Percentiles rank a stretch among this genome's conserved stretches.
Evolutionary conservation across 2,888 invertebrate genomes (phyloP).

Genomic region (Drosophila anomelani): DNA sequence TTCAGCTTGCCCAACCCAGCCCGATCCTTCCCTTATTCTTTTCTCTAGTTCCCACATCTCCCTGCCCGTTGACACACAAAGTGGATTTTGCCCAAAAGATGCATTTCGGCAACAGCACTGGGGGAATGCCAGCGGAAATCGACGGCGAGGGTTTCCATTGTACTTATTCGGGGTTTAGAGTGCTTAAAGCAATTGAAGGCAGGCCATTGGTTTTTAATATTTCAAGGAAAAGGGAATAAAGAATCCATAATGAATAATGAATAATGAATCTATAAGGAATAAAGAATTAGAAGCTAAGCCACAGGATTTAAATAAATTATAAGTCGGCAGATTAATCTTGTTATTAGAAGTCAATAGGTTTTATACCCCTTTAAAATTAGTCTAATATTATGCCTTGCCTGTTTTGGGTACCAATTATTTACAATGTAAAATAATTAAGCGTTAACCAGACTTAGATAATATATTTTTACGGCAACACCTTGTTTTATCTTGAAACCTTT

Average conservation of each 20-base stretch:
- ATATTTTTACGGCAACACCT: not conserved
- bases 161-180: conserved; percentile 23
- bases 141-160: conserved; percentile 11
- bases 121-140: conserved; percentile 33
- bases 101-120: conserved; percentile 26
- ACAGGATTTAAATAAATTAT: not conserved
- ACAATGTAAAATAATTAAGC: not conserved
- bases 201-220: not conserved
- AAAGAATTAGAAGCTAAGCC: too few relatives aligned
- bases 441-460: not conserved
- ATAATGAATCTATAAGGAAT: not conserved
- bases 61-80: conserved; percentile 36
- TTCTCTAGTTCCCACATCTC: conserved; percentile 2
- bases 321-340: not conserved
- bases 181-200: conserved; percentile 36
- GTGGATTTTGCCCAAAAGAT: conserved; percentile 20
- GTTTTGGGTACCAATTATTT: too few relatives aligned
- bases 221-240: not conserved
- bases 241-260: too few relatives aligned
- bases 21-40: not conserved
- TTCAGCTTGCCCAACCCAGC: conserved; percentile 3
- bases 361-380: not conserved
- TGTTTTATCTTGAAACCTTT: not conserved
- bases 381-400: not conserved
- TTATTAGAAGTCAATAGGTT: not conserved